phyloP scores from a whole-genome alignment of 2,797 vertebrate species.

The Hapalemur alaotrensis region DNA sequence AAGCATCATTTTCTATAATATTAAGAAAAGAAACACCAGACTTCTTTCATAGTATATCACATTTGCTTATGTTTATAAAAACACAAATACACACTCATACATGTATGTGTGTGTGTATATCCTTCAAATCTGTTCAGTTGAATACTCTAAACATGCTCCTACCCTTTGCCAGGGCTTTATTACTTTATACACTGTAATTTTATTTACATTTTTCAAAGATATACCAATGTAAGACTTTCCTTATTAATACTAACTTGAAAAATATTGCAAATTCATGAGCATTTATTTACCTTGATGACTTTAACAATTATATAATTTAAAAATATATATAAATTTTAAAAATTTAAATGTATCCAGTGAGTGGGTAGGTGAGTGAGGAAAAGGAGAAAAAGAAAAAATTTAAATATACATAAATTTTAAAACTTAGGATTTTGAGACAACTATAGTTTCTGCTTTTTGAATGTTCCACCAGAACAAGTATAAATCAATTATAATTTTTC shows the following conservation, averaged over 20 bases:
- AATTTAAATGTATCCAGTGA: background rate
- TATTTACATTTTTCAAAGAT: background rate
- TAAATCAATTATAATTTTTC: background rate
- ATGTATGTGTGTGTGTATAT: background rate
- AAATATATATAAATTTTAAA: background rate
- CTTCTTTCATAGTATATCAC: background rate
- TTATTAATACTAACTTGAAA: background rate
- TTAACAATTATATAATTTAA: background rate
- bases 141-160: background rate
- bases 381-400: background rate
- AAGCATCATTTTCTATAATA: background rate
- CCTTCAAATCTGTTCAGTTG: background rate
- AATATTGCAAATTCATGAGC: background rate
- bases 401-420: background rate
- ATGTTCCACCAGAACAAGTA: background rate
- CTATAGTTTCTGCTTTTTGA: background rate
- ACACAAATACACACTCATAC: too few relatives aligned
- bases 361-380: too few relatives aligned
- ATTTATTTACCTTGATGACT: background rate
- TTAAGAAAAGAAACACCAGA: background rate
- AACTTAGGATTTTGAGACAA: background rate
- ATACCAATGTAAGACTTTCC: background rate
- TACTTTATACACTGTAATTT: background rate
- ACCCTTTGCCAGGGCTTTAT: background rate
- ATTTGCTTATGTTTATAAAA: background rate